These are phyloP conservation scores for Paramormyrops hopkinsi DNA, from an alignment of 2,797 vertebrate genomes.

Conservation along the genomic window DNA sequence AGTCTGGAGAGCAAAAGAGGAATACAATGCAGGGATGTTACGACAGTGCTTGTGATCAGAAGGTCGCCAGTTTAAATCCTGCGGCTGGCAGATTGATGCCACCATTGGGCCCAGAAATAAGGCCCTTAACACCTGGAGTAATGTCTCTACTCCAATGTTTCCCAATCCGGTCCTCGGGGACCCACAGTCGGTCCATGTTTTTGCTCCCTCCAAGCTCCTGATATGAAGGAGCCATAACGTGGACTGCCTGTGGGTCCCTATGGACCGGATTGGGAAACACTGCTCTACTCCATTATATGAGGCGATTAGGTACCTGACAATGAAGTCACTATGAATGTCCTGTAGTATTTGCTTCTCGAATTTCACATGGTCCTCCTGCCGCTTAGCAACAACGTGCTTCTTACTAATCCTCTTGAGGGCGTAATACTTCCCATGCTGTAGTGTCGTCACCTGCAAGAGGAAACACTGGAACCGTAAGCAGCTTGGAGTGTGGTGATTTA, in stretches of 20 bases:
- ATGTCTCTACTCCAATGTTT: not conserved
- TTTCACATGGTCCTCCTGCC: conserved; percentile 65
- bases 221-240: not conserved
- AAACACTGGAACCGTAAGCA: not conserved
- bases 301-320: conserved; percentile 57
- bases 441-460: conserved; percentile 49
- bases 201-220: not conserved
- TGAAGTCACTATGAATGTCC: conserved; percentile 61
- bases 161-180: not conserved
- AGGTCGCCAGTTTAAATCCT: not conserved
- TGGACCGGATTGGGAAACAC: not conserved
- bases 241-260: not conserved
- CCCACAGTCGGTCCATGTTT: not conserved
- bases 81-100: not conserved
- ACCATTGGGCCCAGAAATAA: not conserved
- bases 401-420: conserved; percentile 72
- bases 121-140: not conserved
- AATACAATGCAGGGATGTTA: not conserved
- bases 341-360: conserved; percentile 70
- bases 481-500: not conserved
- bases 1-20: conserved; percentile 48
- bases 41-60: not conserved
- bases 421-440: conserved; percentile 60
- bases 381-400: conserved; percentile 62
- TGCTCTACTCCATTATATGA: not conserved